Base-by-base conservation (phyloP, 1,140 invertebrate species). In the Ylistrum balloti region DNA sequence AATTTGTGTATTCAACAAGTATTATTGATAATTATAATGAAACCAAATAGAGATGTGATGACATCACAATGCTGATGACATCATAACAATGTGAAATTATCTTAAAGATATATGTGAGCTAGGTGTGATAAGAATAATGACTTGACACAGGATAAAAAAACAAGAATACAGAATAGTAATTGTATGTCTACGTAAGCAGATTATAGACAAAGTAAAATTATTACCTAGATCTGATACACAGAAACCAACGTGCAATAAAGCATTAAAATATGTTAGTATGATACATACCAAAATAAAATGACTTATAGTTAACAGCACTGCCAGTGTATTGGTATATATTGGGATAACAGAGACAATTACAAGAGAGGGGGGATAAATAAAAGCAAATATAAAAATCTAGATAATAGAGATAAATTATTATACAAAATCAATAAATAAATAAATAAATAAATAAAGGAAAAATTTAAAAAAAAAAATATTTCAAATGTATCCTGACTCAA, bases 221-320 rank as follows among this genome's bases (percentile, higher is more conserved):
- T 74, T 74, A 74, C 56, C 56, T 74, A 74, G n/a, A n/a, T 74
- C 56, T 74, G 56, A 74, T 28, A 5, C 56, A 74, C 56, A 74
- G 13, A 48, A 20, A 74, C n/a, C 22, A 28, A 74, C 56, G 28
- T 74, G 56, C 56, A 74, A 74, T 28, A 74, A 74, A 74, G 28
- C 56, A 74, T 28, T n/a, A 28, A 74, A 74, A 74, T 74, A 0
- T 74, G 56, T 74, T 74, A 74, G 56, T 74, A 5, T 28, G n/a
- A n/a, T n/a, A 74, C 56, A 74, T 9, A 74, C n/a, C 56, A 74
- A 74, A 28, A 17, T n/a, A 38, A 38, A 38, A 38, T 38, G 35
- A 7, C 35, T 7, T 13, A 5, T 38, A 38, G 35, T 38, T 38
- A 7, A 38, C 35, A 38, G 35, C n/a, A n/a, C n/a, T n/a, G n/a